phyloP scores from a whole-genome alignment of 2,113 vertebrate genomes.

The Sinocyclocheilus maitianheensis region DNA sequence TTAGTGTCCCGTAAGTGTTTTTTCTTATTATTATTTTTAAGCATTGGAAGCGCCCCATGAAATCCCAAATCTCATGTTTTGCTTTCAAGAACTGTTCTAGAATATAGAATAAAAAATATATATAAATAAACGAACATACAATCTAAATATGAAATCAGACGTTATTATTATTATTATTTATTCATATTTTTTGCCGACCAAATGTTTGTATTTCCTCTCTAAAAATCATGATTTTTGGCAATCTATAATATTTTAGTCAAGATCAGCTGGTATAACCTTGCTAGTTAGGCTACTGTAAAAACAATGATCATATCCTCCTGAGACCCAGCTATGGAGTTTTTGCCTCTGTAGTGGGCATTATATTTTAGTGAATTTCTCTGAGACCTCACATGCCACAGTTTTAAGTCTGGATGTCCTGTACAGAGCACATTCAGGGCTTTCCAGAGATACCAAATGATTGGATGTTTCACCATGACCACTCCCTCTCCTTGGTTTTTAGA shows the following conservation, averaged over 20 bases:
- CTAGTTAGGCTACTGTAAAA: not conserved
- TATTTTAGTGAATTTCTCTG: no score
- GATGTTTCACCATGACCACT: no score
- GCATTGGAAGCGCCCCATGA: not conserved
- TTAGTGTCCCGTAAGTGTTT: not conserved
- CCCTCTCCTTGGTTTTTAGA: no score
- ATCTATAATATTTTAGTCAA: not conserved
- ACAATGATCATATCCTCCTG: not conserved
- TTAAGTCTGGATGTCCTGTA: no score
- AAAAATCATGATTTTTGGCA: not conserved
- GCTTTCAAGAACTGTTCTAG: not conserved
- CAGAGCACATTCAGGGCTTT: no score
- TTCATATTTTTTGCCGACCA: not conserved
- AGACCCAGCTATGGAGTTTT: no score
- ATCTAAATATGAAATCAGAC: not conserved
- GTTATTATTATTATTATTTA: no score
- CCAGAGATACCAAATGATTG: no score
- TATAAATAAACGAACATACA: not conserved
- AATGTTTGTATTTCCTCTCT: not conserved
- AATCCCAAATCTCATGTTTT: not conserved
- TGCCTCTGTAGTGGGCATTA: no score
- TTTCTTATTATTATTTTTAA: not conserved
- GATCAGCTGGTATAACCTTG: not conserved
- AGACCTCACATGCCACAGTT: no score
- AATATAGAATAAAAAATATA: no score